Base-by-base conservation (phyloP, 2,888 invertebrate genomes). In the Timema podura region DNA sequence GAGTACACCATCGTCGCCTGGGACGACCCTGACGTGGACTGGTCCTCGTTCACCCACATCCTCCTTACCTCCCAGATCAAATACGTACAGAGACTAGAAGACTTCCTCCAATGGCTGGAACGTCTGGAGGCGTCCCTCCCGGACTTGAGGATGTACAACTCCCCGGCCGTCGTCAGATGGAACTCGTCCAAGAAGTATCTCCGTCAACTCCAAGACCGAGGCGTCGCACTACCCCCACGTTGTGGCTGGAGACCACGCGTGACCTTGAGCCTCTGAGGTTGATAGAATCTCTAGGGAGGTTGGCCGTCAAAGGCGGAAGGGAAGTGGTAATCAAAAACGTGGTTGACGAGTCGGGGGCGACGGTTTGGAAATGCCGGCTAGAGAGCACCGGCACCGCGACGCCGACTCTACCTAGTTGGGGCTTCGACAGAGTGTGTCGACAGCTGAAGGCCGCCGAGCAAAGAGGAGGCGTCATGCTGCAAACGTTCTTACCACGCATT, bases 41-140 rank as follows among this genome's bases (percentile, higher is more conserved):
- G 61, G 61, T 10, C 61, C 30, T 61, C 61, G 10, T 61, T 61
- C 61, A 61, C 61, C 10, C 61, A 61, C 61, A 45, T 61, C 61
- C 13, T 61, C 61, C 11, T 61, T 30, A 61, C 61, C 11, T 61
- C 61, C 30, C 10, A 5, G 5, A 13, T 61, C 30, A 30, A 6
- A 13, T 61, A 61, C 61, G 61, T 44, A 45, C 9, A 30, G 44
- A 10, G 13, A 45, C 44, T 61, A 30, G 61, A 16, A 45, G 61
- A 61, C 61, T 61, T 61, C 61, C 61, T 61, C 1, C 15, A 13
- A 10, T 61, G 61, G 61, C 6, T 61, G 30, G 61, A 61, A 30
- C 6, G 30, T 2, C 30, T 61, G 61, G 61, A 30, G 44, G 5
- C 30, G 9, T n/a, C n/a, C 51, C 1, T 51, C 51, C 9, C 61